Percentiles rank a stretch among this genome's conserved stretches.
Conservation (phyloP, 1,140 invertebrate genomes). For the Diorhabda elongata region DNA sequence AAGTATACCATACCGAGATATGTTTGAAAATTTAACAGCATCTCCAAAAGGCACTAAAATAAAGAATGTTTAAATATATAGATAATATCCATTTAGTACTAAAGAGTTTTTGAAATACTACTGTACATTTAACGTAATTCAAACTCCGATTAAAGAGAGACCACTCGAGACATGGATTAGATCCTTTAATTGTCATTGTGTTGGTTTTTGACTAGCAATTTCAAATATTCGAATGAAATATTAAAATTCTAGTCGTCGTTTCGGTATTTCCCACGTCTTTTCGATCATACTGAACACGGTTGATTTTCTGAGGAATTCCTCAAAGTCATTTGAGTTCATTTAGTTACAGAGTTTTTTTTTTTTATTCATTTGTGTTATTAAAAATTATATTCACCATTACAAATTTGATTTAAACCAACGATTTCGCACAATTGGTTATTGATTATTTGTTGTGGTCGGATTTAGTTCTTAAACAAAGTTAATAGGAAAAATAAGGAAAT, state of each 20-base stretch:
- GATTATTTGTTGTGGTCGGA: too few species aligned
- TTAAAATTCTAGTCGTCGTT: not conserved
- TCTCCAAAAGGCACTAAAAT: not conserved
- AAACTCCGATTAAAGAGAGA: not conserved
- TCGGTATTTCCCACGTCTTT: constrained; percentile 1
- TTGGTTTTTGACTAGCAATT: constrained; percentile 2
- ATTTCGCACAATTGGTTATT: too few species aligned
- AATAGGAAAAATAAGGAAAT: too few species aligned
- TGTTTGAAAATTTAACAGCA: not conserved
- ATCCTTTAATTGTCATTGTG: not conserved
- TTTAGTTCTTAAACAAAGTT: too few species aligned
- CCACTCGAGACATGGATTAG: not conserved
- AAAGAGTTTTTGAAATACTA: not conserved
- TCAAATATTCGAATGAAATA: not conserved
- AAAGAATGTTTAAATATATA: not conserved
- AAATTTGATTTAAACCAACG: too few species aligned
- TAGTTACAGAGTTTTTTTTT: too few species aligned
- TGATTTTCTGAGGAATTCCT: not conserved
- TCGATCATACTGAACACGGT: not conserved
- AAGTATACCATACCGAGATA: not conserved
- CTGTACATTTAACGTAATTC: not conserved
- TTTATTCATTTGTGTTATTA: too few species aligned
- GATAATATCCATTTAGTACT: not conserved
- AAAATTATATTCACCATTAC: too few species aligned
- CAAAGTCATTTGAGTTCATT: too few species aligned